Base-by-base conservation (phyloP, 2,797 vertebrate genomes). In the Pristis pectinata region DNA sequence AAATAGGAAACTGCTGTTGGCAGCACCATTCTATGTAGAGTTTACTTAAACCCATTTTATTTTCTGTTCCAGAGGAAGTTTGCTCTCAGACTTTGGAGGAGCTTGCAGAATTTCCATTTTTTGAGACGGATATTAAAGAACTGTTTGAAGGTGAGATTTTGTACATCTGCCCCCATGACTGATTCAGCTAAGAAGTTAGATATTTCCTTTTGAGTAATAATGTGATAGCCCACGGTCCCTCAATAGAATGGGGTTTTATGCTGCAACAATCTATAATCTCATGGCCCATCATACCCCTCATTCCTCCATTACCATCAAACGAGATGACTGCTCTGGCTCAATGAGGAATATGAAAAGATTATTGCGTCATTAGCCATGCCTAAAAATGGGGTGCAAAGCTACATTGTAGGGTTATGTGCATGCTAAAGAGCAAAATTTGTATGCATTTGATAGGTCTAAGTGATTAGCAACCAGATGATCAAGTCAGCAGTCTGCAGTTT, bases 111-210 rank as follows among this genome's bases (percentile, higher is more conserved):
- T 13, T 95, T 95, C 70, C 56, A 91, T 96, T 95, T 94, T 24
- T 77, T 56, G 67, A 95, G 53, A 17, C 27, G 91, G 77, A 95
- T 91, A 9, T 94, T 79, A 95, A 64, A 79, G 94, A 95, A 74
- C 17, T 95, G 27, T 95, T 95, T 96, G 87, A 93, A 95, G 95
- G 59, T 85, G 94, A 95, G 56, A 44, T 93, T 74, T 44, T 24
- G 64, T 37, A 64, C 34, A 17, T 37, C n/a, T 64, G 34, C 24
- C 8, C 19, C 19, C 19, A 24, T 64, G 59, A 0, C 10, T 67
- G 59, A 67, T 37, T 61, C 2, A 34, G 19, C 61, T 67, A n/a
- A 64, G 91, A 11, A 10, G 10, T 41, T 41, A n/a, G 3, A 37
- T 87, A 0, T 85, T 49, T 59, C 17, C 61, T 13, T 87, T 59